These are phyloP conservation scores for Lipophrys pholis DNA, from an alignment of 2,113 vertebrate species.

Conservation along the genomic window DNA sequence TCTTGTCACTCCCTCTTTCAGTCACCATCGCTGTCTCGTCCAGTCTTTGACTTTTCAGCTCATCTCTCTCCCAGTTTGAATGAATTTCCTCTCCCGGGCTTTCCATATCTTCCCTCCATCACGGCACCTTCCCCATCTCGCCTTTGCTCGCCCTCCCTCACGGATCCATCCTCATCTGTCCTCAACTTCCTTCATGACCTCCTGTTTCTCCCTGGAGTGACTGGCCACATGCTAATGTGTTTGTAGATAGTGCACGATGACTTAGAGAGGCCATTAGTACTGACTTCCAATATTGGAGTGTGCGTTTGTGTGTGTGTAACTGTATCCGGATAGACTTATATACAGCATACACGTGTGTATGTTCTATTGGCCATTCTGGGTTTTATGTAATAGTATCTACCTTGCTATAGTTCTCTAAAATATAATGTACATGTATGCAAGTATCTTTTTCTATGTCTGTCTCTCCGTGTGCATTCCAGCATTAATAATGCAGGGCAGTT, in stretches of 20 bases:
- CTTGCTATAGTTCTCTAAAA: too few species aligned
- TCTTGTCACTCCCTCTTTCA: conserved; percentile 25
- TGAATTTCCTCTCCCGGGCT: conserved; percentile 16
- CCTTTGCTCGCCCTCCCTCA: conserved; percentile 21
- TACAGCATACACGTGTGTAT: conserved; percentile 19
- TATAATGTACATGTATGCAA: not conserved
- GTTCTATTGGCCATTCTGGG: not conserved
- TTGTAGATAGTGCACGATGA: conserved; percentile 55
- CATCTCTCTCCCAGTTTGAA: conserved; percentile 16
- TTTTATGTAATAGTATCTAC: not conserved
- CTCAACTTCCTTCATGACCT: conserved; percentile 54
- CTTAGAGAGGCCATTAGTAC: conserved; percentile 63
- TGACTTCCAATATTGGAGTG: conserved; percentile 54
- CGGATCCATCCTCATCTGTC: conserved; percentile 48
- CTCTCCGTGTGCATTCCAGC: conserved; percentile 1
- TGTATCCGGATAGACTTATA: too few species aligned
- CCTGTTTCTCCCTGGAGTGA: conserved; percentile 28
- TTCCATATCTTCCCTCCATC: conserved; percentile 39
- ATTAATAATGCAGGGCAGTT: conserved; percentile 71
- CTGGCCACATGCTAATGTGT: conserved; percentile 66
- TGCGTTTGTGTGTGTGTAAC: conserved; percentile 17
- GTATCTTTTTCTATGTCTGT: not conserved
- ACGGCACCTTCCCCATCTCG: conserved; percentile 3
- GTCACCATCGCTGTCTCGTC: conserved; percentile 15
- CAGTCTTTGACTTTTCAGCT: conserved; percentile 31